Percentiles rank a stretch among this genome's conserved stretches.
phyloP scores from a whole-genome alignment of 2,113 vertebrate species.

The Orcinus orca region DNA sequence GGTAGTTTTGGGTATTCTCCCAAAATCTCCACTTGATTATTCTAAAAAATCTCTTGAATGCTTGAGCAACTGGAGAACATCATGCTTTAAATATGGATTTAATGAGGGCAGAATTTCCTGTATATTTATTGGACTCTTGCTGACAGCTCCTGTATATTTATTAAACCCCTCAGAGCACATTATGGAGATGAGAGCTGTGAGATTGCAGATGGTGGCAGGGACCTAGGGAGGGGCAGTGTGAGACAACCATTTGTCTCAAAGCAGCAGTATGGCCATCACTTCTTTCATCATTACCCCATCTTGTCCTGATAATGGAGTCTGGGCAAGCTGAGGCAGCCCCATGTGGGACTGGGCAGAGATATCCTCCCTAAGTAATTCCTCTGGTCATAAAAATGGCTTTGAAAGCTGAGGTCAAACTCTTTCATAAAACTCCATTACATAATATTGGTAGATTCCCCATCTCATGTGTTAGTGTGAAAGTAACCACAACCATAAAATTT shows the following conservation, averaged over 20 bases:
- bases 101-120: too few species aligned
- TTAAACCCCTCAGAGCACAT: neutral
- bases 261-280: neutral
- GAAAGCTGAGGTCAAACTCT: neutral
- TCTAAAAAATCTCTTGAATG: neutral
- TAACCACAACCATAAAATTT: neutral
- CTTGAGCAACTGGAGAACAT: neutral
- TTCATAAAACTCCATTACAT: neutral
- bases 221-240: neutral
- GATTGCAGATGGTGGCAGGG: neutral
- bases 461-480: neutral
- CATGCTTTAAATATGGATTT: neutral
- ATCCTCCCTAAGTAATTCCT: neutral
- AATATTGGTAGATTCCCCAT: neutral
- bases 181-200: accelerated
- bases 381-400: neutral
- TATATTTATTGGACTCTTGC: accelerated
- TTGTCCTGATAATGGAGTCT: neutral
- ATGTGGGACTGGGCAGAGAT: neutral
- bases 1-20: neutral
- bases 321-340: neutral
- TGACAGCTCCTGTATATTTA: neutral
- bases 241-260: accelerated
- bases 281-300: neutral
- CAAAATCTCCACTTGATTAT: neutral